These are phyloP conservation scores for Cichlasoma orientale DNA, from an alignment of 2,797 vertebrate genomes.

Conservation along the genomic window DNA sequence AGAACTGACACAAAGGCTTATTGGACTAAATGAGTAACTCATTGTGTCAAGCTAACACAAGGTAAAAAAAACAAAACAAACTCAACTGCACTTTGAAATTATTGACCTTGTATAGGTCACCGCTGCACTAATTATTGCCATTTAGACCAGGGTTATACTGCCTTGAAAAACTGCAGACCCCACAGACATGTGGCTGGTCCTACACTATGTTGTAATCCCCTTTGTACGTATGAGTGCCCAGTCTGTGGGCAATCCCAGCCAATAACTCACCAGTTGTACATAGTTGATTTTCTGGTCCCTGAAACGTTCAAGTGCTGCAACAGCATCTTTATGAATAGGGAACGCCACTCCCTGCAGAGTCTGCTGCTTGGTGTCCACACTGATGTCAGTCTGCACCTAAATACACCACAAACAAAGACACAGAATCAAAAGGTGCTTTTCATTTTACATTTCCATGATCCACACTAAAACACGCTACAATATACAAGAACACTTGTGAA, in stretches of 20 bases:
- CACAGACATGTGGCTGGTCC: not conserved
- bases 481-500: not conserved
- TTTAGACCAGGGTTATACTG: not conserved
- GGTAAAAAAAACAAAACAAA: not conserved
- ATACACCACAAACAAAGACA: slow-evolving; percentile 47
- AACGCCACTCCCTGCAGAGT: slow-evolving; percentile 96
- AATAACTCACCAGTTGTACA: slow-evolving; percentile 92
- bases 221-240: not conserved
- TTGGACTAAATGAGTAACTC: slow-evolving; percentile 31
- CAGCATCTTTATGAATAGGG: slow-evolving; percentile 88
- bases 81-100: not conserved
- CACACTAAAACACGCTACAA: not conserved
- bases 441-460: not conserved
- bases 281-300: slow-evolving; percentile 90
- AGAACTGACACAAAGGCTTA: slow-evolving; percentile 56
- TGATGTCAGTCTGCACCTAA: slow-evolving; percentile 92
- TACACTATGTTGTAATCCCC: not conserved
- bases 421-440: not conserved
- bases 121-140: not conserved
- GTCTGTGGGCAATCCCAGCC: not conserved
- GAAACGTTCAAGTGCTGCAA: slow-evolving; percentile 88
- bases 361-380: slow-evolving; percentile 93
- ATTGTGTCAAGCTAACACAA: slow-evolving; percentile 40
- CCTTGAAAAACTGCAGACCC: not conserved
- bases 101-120: not conserved